phyloP scores from a whole-genome alignment of 1,140 invertebrate species.

The Octopus sinensis region DNA sequence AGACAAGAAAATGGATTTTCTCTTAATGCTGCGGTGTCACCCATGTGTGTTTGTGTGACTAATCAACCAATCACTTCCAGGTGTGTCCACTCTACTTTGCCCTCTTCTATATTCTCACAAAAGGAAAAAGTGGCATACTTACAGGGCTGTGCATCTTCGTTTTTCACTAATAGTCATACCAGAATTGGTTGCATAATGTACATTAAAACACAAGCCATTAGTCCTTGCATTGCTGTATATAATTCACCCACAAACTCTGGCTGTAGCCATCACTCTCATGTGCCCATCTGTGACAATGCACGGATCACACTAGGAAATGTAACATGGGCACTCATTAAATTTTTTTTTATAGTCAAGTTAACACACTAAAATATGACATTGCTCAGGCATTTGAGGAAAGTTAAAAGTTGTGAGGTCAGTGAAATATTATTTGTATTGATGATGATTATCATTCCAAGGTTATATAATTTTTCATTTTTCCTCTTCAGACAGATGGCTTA shows the following conservation, averaged over 20 bases:
- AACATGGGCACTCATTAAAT: neutral
- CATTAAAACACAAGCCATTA: conserved; percentile 17
- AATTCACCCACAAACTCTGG: conserved; percentile 7
- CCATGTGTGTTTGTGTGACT: conserved; percentile 14
- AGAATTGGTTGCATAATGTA: conserved; percentile 15
- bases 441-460: conserved; percentile 6
- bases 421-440: conserved; percentile 8
- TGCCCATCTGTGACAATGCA: conserved; percentile 11
- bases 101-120: neutral
- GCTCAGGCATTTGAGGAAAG: conserved; percentile 9
- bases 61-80: conserved; percentile 17
- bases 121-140: conserved; percentile 11
- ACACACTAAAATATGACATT: conserved; percentile 12
- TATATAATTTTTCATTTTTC: conserved; percentile 3
- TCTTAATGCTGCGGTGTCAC: conserved; percentile 8
- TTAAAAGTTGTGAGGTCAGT: conserved; percentile 6
- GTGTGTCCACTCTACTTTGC: conserved; percentile 8
- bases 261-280: neutral
- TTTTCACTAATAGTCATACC: conserved; percentile 14
- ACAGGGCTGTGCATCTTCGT: conserved; percentile 14
- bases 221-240: conserved; percentile 14
- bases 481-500: conserved; percentile 7
- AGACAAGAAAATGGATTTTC: neutral
- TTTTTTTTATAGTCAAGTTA: conserved; percentile 14
- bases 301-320: neutral